Conservation (phyloP, 2,888 invertebrate genomes). For the Ganaspis brasiliensis region DNA sequence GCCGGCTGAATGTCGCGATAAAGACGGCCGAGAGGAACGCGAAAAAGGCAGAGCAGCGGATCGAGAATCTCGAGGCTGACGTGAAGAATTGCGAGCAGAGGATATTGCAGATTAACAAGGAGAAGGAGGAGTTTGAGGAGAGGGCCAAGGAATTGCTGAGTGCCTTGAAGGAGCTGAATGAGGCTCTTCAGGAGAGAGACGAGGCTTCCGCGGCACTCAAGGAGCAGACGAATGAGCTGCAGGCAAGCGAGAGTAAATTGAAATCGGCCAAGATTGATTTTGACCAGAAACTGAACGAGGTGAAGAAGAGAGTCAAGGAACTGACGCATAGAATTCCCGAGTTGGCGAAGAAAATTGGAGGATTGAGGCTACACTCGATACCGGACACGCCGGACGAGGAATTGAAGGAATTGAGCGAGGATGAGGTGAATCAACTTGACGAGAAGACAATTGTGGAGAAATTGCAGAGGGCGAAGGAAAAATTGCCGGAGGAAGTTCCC, state of each 20-base stretch:
- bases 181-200: constrained; percentile 82
- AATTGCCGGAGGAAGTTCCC: constrained; percentile 75
- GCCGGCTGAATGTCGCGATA: constrained; percentile 86
- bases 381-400: constrained; percentile 80
- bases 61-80: constrained; percentile 88
- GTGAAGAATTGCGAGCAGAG: constrained; percentile 86
- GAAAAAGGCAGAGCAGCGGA: constrained; percentile 88
- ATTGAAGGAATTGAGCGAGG: constrained; percentile 84
- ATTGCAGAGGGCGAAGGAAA: constrained; percentile 85
- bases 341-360: constrained; percentile 82
- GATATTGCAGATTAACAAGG: constrained; percentile 83
- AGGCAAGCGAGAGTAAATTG: constrained; percentile 85
- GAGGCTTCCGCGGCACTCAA: constrained; percentile 83
- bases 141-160: constrained; percentile 82
- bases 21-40: constrained; percentile 87
- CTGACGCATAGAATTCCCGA: constrained; percentile 83
- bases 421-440: constrained; percentile 85
- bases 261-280: constrained; percentile 89
- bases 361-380: constrained; percentile 85
- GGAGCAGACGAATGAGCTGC: constrained; percentile 84
- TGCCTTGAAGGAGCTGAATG: constrained; percentile 83
- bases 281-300: constrained; percentile 86
- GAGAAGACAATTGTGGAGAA: constrained; percentile 81
- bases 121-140: constrained; percentile 84
- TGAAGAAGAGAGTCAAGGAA: constrained; percentile 83